A percentile compares a stretch with the other conserved stretches of the same genome.
Evolutionary conservation across 1,140 invertebrate genomes (phyloP).

Genomic region (Procambarus clarkii): DNA sequence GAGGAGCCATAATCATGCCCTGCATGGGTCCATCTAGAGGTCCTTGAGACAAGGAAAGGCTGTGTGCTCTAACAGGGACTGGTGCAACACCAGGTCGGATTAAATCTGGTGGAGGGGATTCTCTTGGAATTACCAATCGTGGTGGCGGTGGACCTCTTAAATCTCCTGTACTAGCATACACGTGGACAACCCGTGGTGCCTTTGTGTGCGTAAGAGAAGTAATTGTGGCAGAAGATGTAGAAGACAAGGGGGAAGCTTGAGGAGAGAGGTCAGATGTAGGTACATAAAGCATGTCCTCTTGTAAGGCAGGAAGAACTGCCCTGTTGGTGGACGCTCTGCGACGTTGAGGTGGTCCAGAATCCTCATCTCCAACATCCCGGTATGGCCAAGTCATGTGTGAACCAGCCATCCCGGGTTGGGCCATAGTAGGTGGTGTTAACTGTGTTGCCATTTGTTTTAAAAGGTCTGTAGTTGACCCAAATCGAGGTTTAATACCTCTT

Average conservation of each 20-base stretch:
- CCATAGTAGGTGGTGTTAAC: slow-evolving; percentile 79
- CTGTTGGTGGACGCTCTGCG: slow-evolving; percentile 44
- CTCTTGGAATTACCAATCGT: slow-evolving; percentile 50
- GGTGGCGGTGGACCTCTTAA: slow-evolving; percentile 60
- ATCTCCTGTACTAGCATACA: slow-evolving; percentile 62
- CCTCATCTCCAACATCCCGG: slow-evolving; percentile 56
- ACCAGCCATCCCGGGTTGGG: slow-evolving; percentile 52
- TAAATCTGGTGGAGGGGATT: slow-evolving; percentile 60
- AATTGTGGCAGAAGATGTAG: slow-evolving; percentile 31
- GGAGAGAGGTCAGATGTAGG: slow-evolving; percentile 65
- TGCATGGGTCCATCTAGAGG: slow-evolving; percentile 52
- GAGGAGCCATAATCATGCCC: slow-evolving; percentile 37
- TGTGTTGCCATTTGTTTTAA: slow-evolving; percentile 87
- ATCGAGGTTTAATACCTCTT: slow-evolving; percentile 84
- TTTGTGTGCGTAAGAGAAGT: slow-evolving; percentile 60
- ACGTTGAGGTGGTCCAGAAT: slow-evolving; percentile 32
- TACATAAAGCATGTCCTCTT: slow-evolving; percentile 69
- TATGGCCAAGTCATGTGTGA: slow-evolving; percentile 69
- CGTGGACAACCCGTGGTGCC: slow-evolving; percentile 58
- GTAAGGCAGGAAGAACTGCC: slow-evolving; percentile 60
- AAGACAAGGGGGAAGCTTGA: slow-evolving; percentile 21
- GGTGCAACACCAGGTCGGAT: slow-evolving; percentile 47
- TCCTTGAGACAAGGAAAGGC: slow-evolving; percentile 34
- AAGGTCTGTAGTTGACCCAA: slow-evolving; percentile 87
- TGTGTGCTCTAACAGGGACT: slow-evolving; percentile 45